Percentiles rank a stretch among this genome's conserved stretches.
These are phyloP conservation scores for Brachionus manjavacas DNA, from an alignment of 1,140 invertebrate genomes.

Conservation along the genomic window DNA sequence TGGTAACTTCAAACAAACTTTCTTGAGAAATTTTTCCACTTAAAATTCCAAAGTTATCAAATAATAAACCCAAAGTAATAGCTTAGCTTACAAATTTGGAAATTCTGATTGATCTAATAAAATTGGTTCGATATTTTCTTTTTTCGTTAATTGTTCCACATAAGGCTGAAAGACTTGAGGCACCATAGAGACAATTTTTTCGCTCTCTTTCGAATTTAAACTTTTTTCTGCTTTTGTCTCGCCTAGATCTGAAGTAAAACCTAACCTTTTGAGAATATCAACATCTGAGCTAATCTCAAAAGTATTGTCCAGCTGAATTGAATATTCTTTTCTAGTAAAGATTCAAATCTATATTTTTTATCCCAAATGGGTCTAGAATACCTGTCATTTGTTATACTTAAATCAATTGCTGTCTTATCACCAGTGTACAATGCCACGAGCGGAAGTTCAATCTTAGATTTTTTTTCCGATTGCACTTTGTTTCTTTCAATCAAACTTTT, in stretches of 20 bases:
- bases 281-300: slow-evolving; percentile 22
- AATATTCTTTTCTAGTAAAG: slow-evolving; percentile 23
- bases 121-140: not conserved
- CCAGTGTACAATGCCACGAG: not conserved
- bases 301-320: slow-evolving; percentile 15
- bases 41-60: not conserved
- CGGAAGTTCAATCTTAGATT: not conserved
- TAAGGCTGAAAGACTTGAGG: not conserved
- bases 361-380: not conserved
- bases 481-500: slow-evolving; percentile 28
- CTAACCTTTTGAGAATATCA: not conserved
- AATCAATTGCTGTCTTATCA: not conserved
- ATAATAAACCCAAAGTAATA: not conserved
- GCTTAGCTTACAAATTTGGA: not conserved
- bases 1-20: not conserved
- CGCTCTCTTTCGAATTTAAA: not conserved
- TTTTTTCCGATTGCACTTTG: not conserved
- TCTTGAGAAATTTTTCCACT: not conserved
- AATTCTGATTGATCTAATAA: slow-evolving; percentile 4
- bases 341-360: not conserved
- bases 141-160: not conserved
- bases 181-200: not conserved
- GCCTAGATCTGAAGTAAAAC: not conserved
- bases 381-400: slow-evolving; percentile 6
- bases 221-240: not conserved